Percentiles rank a stretch among this genome's conserved stretches.
These are phyloP conservation scores for Aptenodytes patagonicus DNA, from an alignment of 2,113 vertebrate species.

Conservation along the genomic window DNA sequence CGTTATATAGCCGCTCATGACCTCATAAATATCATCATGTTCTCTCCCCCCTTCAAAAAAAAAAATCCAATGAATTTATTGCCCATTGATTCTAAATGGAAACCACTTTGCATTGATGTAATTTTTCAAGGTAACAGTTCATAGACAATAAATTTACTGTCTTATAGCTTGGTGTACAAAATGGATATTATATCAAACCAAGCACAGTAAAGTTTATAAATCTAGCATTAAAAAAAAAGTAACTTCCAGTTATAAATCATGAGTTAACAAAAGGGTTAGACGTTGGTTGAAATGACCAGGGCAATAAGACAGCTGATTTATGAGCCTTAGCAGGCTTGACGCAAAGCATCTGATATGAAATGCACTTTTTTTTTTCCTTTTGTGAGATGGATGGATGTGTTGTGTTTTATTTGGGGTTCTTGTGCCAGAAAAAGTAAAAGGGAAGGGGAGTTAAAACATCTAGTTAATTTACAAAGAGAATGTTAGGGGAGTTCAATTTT, in stretches of 20 bases:
- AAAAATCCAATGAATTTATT: constrained; percentile 54
- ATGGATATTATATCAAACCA: constrained; percentile 63
- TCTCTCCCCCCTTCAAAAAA: background rate
- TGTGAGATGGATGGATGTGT: constrained; percentile 32
- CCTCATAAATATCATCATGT: constrained; percentile 67
- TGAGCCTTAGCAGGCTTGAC: constrained; percentile 42
- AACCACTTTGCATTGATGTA: constrained; percentile 79
- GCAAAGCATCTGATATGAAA: constrained; percentile 27
- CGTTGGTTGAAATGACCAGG: constrained; percentile 53
- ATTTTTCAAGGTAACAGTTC: constrained; percentile 76
- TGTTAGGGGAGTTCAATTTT: background rate
- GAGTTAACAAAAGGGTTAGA: constrained; percentile 58
- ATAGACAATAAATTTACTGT: constrained; percentile 75
- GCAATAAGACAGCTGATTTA: constrained; percentile 60
- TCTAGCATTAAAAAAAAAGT: constrained; percentile 58
- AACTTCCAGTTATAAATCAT: constrained; percentile 69
- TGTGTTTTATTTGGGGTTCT: background rate
- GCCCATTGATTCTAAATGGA: constrained; percentile 66
- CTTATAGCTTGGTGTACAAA: constrained; percentile 59
- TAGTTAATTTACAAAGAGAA: background rate
- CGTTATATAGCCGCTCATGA: constrained; percentile 70
- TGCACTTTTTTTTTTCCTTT: background rate
- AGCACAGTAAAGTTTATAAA: constrained; percentile 68
- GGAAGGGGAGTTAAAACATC: background rate
- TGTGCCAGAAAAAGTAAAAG: background rate